A percentile compares a stretch with the other conserved stretches of the same genome.
Conservation (phyloP, 2,113 vertebrate species). For the Cochlearius cochlearius region DNA sequence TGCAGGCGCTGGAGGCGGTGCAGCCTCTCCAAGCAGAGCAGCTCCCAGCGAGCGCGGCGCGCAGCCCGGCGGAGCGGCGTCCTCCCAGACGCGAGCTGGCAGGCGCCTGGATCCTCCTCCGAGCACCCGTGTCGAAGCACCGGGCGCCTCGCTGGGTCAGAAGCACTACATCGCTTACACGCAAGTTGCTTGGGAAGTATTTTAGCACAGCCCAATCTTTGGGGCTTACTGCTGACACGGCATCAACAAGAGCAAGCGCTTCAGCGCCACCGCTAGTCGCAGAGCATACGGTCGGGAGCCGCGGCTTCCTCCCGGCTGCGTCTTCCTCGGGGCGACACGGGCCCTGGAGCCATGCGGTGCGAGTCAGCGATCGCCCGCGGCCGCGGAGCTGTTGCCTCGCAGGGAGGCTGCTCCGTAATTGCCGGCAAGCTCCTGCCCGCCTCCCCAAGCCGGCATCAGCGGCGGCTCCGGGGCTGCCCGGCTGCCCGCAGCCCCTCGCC, state of each 20-base stretch:
- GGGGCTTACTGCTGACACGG: rapidly evolving
- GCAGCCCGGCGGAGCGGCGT: neutral
- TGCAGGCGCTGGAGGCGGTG: rapidly evolving
- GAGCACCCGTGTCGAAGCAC: neutral
- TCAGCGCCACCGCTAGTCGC: neutral
- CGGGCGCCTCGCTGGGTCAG: neutral
- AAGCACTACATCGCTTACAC: neutral
- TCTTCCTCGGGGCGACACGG: neutral
- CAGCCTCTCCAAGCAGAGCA: neutral
- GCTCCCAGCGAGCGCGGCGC: neutral
- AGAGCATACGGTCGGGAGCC: neutral
- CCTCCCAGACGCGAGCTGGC: neutral
- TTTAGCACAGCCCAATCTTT: neutral
- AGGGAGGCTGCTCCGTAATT: neutral
- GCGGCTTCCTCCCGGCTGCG: neutral
- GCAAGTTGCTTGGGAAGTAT: neutral
- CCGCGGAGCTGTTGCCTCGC: neutral
- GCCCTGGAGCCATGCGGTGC: neutral
- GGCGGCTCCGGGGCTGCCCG: neutral
- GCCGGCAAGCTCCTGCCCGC: neutral
- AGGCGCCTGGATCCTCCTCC: neutral
- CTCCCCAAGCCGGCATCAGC: no score
- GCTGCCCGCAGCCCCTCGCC: neutral
- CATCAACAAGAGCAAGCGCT: neutral
- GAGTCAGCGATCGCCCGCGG: neutral